Percentiles rank a stretch among this genome's conserved stretches.
These are phyloP conservation scores for Drosophila putrida DNA, from an alignment of 2,888 invertebrate species.

Conservation along the genomic window DNA sequence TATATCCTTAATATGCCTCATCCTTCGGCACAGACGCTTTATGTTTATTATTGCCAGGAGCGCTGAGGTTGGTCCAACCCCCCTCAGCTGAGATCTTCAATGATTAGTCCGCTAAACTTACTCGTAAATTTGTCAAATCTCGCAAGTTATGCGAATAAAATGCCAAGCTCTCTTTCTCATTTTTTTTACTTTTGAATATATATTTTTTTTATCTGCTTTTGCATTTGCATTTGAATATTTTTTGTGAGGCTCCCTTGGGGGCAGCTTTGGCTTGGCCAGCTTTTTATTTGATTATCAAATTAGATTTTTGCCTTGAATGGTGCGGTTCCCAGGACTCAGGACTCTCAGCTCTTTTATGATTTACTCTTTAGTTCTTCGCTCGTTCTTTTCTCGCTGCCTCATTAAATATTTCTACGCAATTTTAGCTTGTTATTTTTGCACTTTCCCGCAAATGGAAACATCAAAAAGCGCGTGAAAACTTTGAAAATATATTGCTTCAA, in stretches of 20 bases:
- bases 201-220: conserved; percentile 46
- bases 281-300: conserved; percentile 78
- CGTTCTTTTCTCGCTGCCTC: conserved; percentile 40
- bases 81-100: conserved; percentile 50
- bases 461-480: conserved; percentile 80
- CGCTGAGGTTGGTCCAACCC: conserved; percentile 28
- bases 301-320: conserved; percentile 56
- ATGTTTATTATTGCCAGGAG: conserved; percentile 63
- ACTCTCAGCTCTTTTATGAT: conserved; percentile 10
- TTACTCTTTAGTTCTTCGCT: conserved; percentile 3
- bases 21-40: conserved; percentile 41
- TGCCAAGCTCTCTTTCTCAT: conserved; percentile 11
- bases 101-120: conserved; percentile 80
- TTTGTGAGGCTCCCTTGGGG: conserved; percentile 51
- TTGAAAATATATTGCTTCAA: conserved; percentile 77
- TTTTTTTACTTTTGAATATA: conserved; percentile 12
- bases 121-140: conserved; percentile 81
- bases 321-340: conserved; percentile 19
- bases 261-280: conserved; percentile 59
- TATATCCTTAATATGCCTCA: conserved; percentile 52
- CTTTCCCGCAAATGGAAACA: conserved; percentile 58
- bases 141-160: conserved; percentile 57
- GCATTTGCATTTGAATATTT: conserved; percentile 44
- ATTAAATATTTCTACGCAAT: conserved; percentile 73
- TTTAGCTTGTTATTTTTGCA: conserved; percentile 75